phyloP scores from a whole-genome alignment of 2,888 invertebrate species.

The Diarsia mendica region DNA sequence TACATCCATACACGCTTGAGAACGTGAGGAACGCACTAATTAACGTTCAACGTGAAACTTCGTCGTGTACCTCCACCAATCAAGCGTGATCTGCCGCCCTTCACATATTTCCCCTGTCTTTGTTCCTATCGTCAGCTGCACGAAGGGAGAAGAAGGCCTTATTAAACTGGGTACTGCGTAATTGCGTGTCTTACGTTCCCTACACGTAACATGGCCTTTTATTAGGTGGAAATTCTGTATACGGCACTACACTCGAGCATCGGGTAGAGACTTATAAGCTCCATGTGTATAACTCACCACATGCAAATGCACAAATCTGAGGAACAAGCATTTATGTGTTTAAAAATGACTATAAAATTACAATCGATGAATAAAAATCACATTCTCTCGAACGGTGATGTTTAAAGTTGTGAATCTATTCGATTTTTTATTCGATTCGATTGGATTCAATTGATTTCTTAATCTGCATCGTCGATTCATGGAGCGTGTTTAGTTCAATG shows the following conservation, averaged over 20 bases:
- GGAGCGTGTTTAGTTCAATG: slow-evolving; percentile 85
- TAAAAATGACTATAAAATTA: slow-evolving; percentile 74
- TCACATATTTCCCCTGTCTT: slow-evolving; percentile 77
- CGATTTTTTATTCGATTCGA: slow-evolving; percentile 73
- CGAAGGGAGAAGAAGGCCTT: slow-evolving; percentile 78
- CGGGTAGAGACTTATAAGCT: slow-evolving; percentile 82
- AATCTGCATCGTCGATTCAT: slow-evolving; percentile 81
- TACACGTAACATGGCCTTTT: slow-evolving; percentile 89
- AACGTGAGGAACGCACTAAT: slow-evolving; percentile 89
- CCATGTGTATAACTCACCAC: slow-evolving; percentile 63
- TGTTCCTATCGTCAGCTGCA: slow-evolving; percentile 71
- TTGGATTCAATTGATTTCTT: slow-evolving; percentile 79
- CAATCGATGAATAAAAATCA: slow-evolving; percentile 76
- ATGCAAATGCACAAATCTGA: slow-evolving; percentile 61
- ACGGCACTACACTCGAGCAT: slow-evolving; percentile 80
- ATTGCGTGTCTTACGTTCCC: slow-evolving; percentile 89
- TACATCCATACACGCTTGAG: slow-evolving; percentile 82
- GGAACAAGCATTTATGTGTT: slow-evolving; percentile 66
- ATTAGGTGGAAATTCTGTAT: slow-evolving; percentile 90
- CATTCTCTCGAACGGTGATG: slow-evolving; percentile 66
- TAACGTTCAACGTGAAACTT: slow-evolving; percentile 89
- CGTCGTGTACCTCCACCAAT: slow-evolving; percentile 79
- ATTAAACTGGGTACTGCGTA: slow-evolving; percentile 82
- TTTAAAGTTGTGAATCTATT: slow-evolving; percentile 69
- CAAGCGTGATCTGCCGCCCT: slow-evolving; percentile 78